A percentile compares a stretch with the other conserved stretches of the same genome.
Conservation (phyloP, 2,113 vertebrate species). For the Leucoraja erinaceus region DNA sequence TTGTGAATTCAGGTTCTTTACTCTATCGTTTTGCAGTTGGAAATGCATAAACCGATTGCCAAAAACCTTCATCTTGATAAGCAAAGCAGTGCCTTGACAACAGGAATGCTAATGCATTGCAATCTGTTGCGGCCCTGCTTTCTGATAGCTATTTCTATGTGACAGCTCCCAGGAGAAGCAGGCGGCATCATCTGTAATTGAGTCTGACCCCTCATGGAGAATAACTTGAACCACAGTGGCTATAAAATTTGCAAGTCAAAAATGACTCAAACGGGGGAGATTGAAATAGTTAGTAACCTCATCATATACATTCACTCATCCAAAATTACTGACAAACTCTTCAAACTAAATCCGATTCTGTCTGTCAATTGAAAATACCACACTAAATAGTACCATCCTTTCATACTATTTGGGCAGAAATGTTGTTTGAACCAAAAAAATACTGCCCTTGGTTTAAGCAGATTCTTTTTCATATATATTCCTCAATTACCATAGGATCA, state of each 20-base stretch:
- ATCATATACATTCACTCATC: constrained; percentile 19
- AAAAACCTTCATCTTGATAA: neutral
- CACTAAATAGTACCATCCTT: neutral
- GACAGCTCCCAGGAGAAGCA: neutral
- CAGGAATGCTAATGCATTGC: neutral
- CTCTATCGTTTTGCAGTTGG: neutral
- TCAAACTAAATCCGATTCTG: constrained; percentile 16
- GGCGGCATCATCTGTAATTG: neutral
- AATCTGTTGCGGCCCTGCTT: neutral
- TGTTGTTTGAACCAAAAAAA: neutral
- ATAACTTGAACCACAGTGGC: neutral
- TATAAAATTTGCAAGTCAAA: neutral
- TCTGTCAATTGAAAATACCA: constrained; percentile 11
- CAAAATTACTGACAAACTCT: constrained; percentile 4
- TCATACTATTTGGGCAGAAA: neutral
- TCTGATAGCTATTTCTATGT: constrained; percentile 13
- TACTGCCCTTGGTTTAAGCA: neutral
- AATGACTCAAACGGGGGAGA: neutral
- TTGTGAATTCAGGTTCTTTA: neutral
- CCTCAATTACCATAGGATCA: neutral
- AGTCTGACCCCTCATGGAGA: neutral
- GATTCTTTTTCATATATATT: neutral
- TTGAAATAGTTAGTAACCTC: neutral
- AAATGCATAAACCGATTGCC: neutral
- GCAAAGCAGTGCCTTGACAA: constrained; percentile 6